Evolutionary conservation across 2,113 vertebrate species (phyloP).

Genomic region (Leucopsar rothschildi): DNA sequence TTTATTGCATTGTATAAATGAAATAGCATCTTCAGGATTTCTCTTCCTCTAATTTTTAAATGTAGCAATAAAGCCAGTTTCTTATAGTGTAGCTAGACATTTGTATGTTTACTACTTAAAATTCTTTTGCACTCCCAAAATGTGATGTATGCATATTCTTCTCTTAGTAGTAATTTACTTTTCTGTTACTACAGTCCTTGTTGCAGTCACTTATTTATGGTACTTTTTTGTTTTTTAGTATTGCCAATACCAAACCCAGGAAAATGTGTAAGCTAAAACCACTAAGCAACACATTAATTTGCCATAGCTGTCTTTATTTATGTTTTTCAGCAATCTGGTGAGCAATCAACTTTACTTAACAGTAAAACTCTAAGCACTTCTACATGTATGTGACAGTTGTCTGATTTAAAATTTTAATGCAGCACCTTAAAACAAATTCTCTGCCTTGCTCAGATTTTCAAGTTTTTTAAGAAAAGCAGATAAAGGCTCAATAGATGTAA

Average conservation of each 20-base stretch:
- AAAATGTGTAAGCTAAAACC: not conserved
- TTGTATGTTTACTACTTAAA: constrained; percentile 1
- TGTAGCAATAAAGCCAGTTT: not conserved
- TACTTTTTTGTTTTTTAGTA: not conserved
- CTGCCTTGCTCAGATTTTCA: not conserved
- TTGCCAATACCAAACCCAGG: not conserved
- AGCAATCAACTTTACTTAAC: not conserved
- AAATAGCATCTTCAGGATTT: not conserved
- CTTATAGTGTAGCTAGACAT: not conserved
- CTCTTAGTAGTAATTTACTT: not conserved
- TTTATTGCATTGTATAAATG: constrained; percentile 1
- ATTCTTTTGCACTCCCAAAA: not conserved
- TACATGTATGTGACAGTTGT: not conserved
- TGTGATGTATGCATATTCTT: not conserved
- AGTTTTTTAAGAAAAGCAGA: not conserved
- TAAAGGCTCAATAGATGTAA: not conserved
- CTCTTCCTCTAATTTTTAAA: constrained; percentile 1
- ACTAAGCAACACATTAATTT: not conserved
- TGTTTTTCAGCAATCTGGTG: not conserved
- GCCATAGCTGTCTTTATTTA: not conserved
- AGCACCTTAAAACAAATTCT: not conserved
- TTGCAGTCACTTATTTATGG: fast-evolving
- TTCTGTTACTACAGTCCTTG: not conserved
- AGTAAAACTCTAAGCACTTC: not conserved
- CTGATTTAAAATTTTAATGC: not conserved